phyloP scores from a whole-genome alignment of 1,140 invertebrate species.

The Macrocentrus cingulum region DNA sequence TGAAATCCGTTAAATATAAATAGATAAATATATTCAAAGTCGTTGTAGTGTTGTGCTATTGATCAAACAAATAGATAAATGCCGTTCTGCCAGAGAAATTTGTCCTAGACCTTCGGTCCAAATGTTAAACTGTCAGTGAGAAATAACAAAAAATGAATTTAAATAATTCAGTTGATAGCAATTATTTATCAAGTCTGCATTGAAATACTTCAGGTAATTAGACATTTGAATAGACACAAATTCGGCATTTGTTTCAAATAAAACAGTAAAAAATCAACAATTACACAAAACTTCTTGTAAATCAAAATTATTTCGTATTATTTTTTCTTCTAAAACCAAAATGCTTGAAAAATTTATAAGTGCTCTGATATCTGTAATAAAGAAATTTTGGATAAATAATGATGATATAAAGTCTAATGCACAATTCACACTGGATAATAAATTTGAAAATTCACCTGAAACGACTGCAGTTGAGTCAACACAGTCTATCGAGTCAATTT shows the following conservation, averaged over 20 bases:
- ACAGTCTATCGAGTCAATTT: constrained; percentile 27
- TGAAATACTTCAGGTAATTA: no score
- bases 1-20: constrained; percentile 4
- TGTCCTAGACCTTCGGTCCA: constrained; percentile 15
- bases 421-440: background rate
- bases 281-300: no score
- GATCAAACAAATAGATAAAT: constrained; percentile 53
- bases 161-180: background rate
- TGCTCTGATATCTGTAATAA: background rate
- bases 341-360: constrained; percentile 8
- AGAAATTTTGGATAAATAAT: background rate
- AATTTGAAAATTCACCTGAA: background rate
- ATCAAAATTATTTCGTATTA: no score
- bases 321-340: no score
- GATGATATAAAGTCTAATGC: background rate
- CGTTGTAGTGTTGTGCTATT: constrained; percentile 45
- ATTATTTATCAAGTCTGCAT: background rate
- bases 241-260: no score
- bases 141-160: background rate
- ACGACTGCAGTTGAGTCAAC: constrained; percentile 9
- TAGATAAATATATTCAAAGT: constrained; percentile 25
- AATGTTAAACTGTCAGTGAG: constrained; percentile 18
- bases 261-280: no score
- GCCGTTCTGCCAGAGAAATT: constrained; percentile 25
- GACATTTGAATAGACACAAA: no score